These are phyloP conservation scores for Toxotes jaculatrix DNA, from an alignment of 2,113 vertebrate species.

Conservation along the genomic window DNA sequence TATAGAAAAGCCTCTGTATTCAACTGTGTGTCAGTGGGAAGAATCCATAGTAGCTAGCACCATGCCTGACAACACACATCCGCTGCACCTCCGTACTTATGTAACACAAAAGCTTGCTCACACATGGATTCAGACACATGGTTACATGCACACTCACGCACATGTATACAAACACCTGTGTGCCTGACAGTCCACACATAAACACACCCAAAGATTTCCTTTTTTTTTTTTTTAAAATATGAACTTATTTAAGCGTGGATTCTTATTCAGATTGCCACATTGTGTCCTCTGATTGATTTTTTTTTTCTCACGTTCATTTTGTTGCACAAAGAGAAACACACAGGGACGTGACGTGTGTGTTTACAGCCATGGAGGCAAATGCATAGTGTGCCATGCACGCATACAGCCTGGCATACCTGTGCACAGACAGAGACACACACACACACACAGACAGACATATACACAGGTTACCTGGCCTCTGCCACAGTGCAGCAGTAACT, in stretches of 20 bases:
- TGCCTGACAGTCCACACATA: neutral
- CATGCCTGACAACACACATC: slow-evolving; percentile 55
- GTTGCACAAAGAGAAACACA: slow-evolving; percentile 1
- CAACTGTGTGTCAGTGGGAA: slow-evolving; percentile 45
- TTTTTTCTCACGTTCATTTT: neutral
- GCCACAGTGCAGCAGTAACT: slow-evolving; percentile 91
- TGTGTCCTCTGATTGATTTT: neutral
- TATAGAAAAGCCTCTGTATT: slow-evolving; percentile 17
- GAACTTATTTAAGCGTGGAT: neutral
- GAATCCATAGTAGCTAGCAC: slow-evolving; percentile 63
- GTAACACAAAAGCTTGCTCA: slow-evolving; percentile 47
- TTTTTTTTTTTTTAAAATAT: neutral
- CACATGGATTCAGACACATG: slow-evolving; percentile 39
- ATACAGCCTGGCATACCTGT: slow-evolving; percentile 19
- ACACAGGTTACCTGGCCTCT: slow-evolving; percentile 89
- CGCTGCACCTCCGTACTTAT: slow-evolving; percentile 64
- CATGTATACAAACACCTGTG: slow-evolving; percentile 35
- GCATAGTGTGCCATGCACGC: slow-evolving; percentile 6
- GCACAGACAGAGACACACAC: slow-evolving; percentile 32
- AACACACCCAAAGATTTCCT: neutral
- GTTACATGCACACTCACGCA: slow-evolving; percentile 7
- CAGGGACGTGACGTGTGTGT: neutral
- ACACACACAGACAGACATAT: neutral
- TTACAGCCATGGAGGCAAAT: slow-evolving; percentile 13
- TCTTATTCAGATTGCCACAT: neutral